Conservation (phyloP, 2,797 vertebrate genomes). For the Syngnathus rostellatus region DNA sequence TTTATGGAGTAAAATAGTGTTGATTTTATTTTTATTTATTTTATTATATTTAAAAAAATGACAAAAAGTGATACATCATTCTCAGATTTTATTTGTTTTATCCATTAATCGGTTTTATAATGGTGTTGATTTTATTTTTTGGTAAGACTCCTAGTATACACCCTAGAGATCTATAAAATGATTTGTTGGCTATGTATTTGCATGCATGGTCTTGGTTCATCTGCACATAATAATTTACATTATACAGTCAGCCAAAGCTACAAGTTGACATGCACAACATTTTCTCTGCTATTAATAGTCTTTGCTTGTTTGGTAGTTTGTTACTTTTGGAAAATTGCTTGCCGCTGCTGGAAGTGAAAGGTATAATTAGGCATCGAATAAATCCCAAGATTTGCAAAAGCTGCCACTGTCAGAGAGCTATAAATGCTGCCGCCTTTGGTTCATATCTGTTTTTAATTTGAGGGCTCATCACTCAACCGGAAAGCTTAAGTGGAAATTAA, state of each 20-base stretch:
- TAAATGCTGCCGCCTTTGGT: slow-evolving; percentile 22
- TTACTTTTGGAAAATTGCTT: slow-evolving; percentile 28
- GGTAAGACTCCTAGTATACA: not conserved
- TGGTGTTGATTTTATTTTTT: not conserved
- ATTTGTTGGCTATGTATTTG: slow-evolving; percentile 30
- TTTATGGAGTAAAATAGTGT: not conserved
- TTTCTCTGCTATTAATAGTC: slow-evolving; percentile 19
- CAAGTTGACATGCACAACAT: slow-evolving; percentile 26
- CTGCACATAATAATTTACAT: slow-evolving; percentile 19
- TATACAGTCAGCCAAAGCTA: slow-evolving; percentile 20
- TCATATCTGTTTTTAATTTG: slow-evolving; percentile 21
- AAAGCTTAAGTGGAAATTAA: slow-evolving; percentile 19
- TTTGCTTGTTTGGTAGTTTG: slow-evolving; percentile 28
- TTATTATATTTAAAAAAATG: too few relatives aligned
- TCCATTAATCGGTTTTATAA: not conserved
- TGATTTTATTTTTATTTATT: not conserved
- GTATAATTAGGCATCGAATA: slow-evolving; percentile 37
- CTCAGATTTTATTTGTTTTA: too few relatives aligned
- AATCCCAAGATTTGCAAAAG: slow-evolving; percentile 32
- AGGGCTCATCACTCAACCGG: slow-evolving; percentile 13
- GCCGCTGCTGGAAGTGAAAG: slow-evolving; percentile 31
- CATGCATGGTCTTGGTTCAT: slow-evolving; percentile 22
- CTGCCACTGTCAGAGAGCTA: slow-evolving; percentile 16
- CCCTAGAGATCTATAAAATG: not conserved
- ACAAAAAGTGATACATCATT: too few relatives aligned